Conservation (phyloP, 1,140 invertebrate species). For the Meteorus sp. region DNA sequence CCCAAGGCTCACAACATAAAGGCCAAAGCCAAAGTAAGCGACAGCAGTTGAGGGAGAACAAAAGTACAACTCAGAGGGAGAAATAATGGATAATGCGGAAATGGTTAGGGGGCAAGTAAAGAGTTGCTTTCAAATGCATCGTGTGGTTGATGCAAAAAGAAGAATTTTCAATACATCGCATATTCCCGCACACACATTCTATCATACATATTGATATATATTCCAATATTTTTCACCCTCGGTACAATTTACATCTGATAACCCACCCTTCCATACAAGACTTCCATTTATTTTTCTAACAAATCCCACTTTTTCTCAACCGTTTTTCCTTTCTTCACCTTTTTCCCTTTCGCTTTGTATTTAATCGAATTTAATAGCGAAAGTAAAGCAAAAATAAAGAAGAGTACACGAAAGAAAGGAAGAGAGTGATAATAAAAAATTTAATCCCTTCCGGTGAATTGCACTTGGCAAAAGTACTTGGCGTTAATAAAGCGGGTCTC, state of each 20-base stretch:
- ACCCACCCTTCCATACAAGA: no score
- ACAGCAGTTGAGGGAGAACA: slow-evolving; percentile 22
- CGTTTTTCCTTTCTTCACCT: no score
- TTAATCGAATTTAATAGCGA: no score
- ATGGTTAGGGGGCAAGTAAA: slow-evolving; percentile 6
- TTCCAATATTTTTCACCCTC: no score
- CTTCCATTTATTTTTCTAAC: no score
- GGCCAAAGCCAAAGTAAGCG: slow-evolving; percentile 11
- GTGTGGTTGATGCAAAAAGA: not conserved
- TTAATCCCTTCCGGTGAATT: not conserved
- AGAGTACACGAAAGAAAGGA: not conserved
- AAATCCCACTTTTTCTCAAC: no score
- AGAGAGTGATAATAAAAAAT: no score
- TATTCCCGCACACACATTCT: no score
- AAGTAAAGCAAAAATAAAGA: not conserved
- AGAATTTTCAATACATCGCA: not conserved
- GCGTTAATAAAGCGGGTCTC: slow-evolving; percentile 30
- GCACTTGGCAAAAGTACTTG: not conserved
- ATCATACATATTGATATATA: no score
- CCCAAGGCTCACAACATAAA: slow-evolving; percentile 11
- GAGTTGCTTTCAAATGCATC: not conserved
- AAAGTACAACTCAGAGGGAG: slow-evolving; percentile 5
- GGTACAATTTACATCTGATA: no score
- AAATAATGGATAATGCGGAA: slow-evolving; percentile 24
- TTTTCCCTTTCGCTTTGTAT: no score